phyloP scores from a whole-genome alignment of 2,113 vertebrate species.

The Rana temporaria region DNA sequence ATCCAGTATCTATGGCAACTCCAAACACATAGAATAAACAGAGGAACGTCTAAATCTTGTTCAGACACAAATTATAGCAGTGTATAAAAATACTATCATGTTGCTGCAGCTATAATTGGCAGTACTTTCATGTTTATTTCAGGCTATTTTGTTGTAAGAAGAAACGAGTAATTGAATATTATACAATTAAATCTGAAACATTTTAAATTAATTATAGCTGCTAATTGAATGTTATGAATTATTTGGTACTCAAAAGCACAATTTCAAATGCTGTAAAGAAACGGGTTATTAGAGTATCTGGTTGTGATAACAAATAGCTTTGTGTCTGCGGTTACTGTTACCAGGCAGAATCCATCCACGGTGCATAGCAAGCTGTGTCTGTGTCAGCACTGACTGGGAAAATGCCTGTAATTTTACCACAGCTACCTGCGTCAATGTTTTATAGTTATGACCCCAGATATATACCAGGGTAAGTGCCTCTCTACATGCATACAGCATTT shows the following conservation, averaged over 20 bases:
- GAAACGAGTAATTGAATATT: background rate
- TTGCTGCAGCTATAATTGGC: background rate
- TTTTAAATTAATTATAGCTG: background rate
- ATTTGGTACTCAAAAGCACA: background rate
- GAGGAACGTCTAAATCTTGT: background rate
- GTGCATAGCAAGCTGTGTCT: background rate
- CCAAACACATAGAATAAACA: background rate
- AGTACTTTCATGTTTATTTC: background rate
- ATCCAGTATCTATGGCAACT: conserved; percentile 39
- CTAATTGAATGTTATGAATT: background rate
- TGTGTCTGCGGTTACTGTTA: conserved; percentile 37
- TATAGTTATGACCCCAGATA: conserved; percentile 45
- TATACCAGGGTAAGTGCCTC: conserved; percentile 28
- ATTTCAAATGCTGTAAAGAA: background rate
- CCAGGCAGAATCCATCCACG: conserved; percentile 1
- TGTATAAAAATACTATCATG: background rate
- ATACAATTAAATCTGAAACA: background rate
- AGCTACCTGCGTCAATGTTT: conserved; percentile 38
- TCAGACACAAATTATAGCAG: background rate
- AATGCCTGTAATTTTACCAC: conserved; percentile 47
- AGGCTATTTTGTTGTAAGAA: background rate
- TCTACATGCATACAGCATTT: too few species aligned
- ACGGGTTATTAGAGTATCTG: background rate
- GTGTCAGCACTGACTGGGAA: background rate
- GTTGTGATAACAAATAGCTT: conserved; percentile 41